Evolutionary conservation across 2,888 invertebrate genomes (phyloP), one percentile per base, ranked within the genome.

Genomic region (Flexamia atlantica): DNA sequence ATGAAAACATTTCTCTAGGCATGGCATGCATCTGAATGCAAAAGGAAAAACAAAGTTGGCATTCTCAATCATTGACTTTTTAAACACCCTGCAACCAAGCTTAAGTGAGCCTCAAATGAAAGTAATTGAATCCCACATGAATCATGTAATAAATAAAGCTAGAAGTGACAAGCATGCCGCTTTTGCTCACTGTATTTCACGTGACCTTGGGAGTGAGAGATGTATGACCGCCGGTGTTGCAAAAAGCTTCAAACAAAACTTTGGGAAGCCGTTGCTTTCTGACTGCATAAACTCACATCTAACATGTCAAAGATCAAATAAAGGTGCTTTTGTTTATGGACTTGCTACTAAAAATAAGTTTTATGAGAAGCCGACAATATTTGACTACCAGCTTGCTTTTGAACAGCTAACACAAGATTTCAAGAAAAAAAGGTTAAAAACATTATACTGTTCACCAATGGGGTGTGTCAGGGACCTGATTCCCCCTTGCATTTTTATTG

Each of bases 181-280:
- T 5, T 53, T 53, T 23, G 53, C 53, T 23, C 53, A 53, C 20
- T 23, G 53, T 20, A 53, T 53, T 4, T 72, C 72, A n/a, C 23
- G 5, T n/a, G 72, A 72, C 20, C 28, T 72, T 20, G n/a, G 23
- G 5, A 23, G 7, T 23, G 20, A 17, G n/a, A 17, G 32, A 3
- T n/a, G 36, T 17, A 76, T 76, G 50, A 28, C 3, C 14, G 76
- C 50, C 2, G 76, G 76, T 14, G 50, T 76, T 2, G 50, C 76
- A 30, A 20, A 4, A 12, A 53, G 3, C 7, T 76, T 76, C n/a
- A 50, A 50, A 50, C 2, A 25, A 40, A 30, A 20, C 2, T 50
- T 76, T 76, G 50, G 76, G 14, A 76, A 76, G 10, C 76, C 76
- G 2, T 3, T 5, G 20, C 7, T 50, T 12, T 25, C 46, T 17